Conservation (phyloP, 2,797 vertebrate species). For the Emydoidea blandingii region DNA sequence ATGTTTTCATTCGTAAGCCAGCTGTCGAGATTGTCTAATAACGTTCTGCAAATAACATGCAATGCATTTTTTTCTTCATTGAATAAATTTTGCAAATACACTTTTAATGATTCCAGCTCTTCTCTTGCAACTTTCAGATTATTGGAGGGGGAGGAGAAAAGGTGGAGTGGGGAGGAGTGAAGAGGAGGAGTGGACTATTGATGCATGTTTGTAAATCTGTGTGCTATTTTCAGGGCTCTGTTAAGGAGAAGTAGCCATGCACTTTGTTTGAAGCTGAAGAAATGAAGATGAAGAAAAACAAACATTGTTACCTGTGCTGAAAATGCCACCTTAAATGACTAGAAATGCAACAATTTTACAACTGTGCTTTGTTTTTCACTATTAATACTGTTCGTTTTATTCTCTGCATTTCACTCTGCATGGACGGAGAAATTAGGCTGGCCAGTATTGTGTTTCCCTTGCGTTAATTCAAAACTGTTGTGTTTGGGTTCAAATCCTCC, state of each 20-base stretch:
- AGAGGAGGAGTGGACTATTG: neutral
- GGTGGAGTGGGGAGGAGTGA: neutral
- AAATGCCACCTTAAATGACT: accelerated
- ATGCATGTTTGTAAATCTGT: accelerated
- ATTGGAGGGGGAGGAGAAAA: neutral
- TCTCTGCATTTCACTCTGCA: accelerated
- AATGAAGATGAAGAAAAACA: neutral
- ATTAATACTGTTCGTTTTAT: accelerated
- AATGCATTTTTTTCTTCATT: neutral
- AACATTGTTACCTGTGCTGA: neutral
- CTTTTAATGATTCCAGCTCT: neutral
- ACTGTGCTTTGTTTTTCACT: accelerated
- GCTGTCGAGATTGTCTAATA: slow-evolving; percentile 37
- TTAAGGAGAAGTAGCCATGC: accelerated
- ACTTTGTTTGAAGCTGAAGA: neutral
- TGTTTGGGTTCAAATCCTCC: neutral
- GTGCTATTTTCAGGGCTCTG: accelerated
- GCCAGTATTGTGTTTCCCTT: neutral
- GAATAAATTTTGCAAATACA: neutral
- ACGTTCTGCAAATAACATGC: neutral
- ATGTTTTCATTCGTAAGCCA: slow-evolving; percentile 38
- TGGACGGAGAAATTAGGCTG: neutral
- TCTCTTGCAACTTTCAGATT: neutral
- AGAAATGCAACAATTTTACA: neutral
- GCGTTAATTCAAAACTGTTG: accelerated